Conservation (phyloP, 2,888 invertebrate species). For the Quadriops clusia region DNA sequence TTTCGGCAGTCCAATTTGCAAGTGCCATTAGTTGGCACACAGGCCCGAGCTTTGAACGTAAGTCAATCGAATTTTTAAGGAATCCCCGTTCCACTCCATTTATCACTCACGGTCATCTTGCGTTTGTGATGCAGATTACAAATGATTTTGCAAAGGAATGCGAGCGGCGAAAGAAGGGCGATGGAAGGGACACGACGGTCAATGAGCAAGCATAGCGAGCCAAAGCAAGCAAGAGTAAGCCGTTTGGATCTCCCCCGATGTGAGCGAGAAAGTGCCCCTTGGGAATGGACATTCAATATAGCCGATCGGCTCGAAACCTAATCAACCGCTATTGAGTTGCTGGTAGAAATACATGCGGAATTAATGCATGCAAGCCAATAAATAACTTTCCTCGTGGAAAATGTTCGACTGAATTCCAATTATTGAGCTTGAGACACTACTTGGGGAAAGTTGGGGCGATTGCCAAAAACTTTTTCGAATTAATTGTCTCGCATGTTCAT, state of each 20-base stretch:
- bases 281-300: constrained; percentile 32
- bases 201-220: too few relatives aligned
- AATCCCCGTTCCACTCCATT: constrained; percentile 17
- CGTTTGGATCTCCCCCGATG: constrained; percentile 11
- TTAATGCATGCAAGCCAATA: too few relatives aligned
- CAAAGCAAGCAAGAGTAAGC: too few relatives aligned
- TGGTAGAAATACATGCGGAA: constrained; percentile 13
- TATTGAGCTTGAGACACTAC: too few relatives aligned
- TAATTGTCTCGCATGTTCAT: constrained; percentile 8
- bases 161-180: constrained; percentile 12
- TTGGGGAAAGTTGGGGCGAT: too few relatives aligned
- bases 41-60: too few relatives aligned
- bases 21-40: too few relatives aligned
- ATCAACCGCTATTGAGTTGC: constrained; percentile 27
- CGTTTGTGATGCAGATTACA: constrained; percentile 32
- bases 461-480: constrained; percentile 1
- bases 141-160: constrained; percentile 17
- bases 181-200: constrained; percentile 13
- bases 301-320: constrained; percentile 29
- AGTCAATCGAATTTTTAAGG: constrained; percentile 6
- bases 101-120: constrained; percentile 28
- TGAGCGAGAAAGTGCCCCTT: constrained; percentile 27
- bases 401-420: too few relatives aligned
- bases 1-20: too few relatives aligned
- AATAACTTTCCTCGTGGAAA: too few relatives aligned